Evolutionary conservation across 2,888 invertebrate species (phyloP).

Genomic region (Gymnocheta viridis): DNA sequence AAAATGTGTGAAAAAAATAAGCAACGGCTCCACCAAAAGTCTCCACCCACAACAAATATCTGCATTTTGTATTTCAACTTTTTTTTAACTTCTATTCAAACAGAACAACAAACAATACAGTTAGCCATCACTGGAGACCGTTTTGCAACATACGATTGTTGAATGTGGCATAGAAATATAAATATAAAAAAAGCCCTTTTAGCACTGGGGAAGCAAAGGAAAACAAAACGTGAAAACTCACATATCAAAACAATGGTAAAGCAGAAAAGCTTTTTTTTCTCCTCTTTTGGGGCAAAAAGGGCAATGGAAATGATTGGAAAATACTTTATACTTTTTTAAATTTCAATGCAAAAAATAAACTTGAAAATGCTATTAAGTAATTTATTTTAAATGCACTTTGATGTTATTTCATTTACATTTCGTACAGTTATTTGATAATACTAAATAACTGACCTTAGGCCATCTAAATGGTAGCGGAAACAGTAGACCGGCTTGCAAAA

Average conservation of each 20-base stretch:
- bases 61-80: slow-evolving; percentile 9
- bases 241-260: not conserved
- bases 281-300: too few relatives aligned
- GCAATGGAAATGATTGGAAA: too few relatives aligned
- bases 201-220: not conserved
- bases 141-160: not conserved
- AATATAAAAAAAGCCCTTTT: not conserved
- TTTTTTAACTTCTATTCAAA: too few relatives aligned
- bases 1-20: slow-evolving; percentile 4
- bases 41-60: slow-evolving; percentile 31
- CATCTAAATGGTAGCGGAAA: too few relatives aligned
- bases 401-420: too few relatives aligned
- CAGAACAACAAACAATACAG: not conserved
- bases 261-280: not conserved
- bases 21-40: slow-evolving; percentile 24
- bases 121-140: slow-evolving; percentile 19
- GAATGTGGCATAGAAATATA: not conserved
- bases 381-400: too few relatives aligned
- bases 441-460: too few relatives aligned
- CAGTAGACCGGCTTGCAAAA: too few relatives aligned
- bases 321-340: too few relatives aligned
- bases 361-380: too few relatives aligned
- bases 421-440: too few relatives aligned
- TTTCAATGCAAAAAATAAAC: too few relatives aligned
- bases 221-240: not conserved